Percentiles rank a stretch among this genome's conserved stretches.
Conservation (phyloP, 2,113 vertebrate genomes). For the Corythornis vintsioides region DNA sequence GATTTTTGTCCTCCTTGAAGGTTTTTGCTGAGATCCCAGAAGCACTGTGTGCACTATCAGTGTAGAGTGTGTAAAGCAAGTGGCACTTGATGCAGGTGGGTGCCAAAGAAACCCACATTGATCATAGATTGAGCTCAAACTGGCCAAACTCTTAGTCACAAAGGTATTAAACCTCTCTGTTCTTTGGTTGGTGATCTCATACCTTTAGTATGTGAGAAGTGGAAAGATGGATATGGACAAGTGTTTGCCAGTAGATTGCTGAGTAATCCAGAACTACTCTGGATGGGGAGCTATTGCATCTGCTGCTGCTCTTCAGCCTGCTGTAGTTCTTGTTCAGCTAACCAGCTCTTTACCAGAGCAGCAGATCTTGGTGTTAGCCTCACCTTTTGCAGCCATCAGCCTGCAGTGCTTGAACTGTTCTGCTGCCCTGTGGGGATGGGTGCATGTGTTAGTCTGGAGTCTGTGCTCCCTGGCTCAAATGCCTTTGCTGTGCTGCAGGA, state of each 20-base stretch:
- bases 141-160: neutral
- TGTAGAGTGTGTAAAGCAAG: neutral
- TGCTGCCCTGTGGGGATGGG: neutral
- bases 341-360: neutral
- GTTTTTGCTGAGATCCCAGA: neutral
- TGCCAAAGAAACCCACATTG: neutral
- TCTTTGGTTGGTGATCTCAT: neutral
- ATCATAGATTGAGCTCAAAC: neutral
- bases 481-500: neutral
- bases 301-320: neutral
- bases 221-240: neutral
- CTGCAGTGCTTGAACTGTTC: neutral
- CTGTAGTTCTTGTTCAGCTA: accelerated
- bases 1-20: neutral
- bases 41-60: neutral
- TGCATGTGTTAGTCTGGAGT: too few relatives aligned
- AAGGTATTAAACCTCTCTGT: neutral
- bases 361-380: neutral
- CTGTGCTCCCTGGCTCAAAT: neutral
- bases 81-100: neutral
- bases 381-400: neutral
- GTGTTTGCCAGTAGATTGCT: neutral
- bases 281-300: neutral
- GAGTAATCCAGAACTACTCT: neutral
- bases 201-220: neutral